Conservation (phyloP, 2,113 vertebrate genomes). For the Progne subis region DNA sequence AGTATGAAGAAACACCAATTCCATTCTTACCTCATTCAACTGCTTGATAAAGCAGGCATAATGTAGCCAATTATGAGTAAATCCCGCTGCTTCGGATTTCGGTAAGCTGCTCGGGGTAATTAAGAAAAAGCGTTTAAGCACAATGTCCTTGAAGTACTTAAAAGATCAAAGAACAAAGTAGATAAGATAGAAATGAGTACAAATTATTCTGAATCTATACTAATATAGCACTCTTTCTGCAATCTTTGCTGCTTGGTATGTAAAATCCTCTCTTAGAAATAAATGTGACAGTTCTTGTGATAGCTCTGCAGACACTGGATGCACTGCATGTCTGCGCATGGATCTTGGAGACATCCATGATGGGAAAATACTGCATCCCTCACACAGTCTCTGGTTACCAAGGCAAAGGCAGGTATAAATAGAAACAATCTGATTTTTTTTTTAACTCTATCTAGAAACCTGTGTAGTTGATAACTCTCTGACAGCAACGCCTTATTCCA, state of each 20-base stretch:
- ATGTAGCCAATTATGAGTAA: background rate
- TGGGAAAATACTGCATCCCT: conserved; percentile 14
- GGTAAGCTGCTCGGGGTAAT: background rate
- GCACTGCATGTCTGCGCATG: background rate
- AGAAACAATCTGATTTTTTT: conserved; percentile 3
- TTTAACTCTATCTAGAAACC: background rate
- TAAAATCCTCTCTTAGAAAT: background rate
- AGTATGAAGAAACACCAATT: background rate
- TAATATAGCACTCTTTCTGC: background rate
- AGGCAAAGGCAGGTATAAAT: conserved; percentile 43
- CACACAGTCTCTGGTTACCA: conserved; percentile 41
- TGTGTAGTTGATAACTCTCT: background rate
- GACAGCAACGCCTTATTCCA: background rate
- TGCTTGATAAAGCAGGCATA: background rate
- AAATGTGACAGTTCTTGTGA: background rate
- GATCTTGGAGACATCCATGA: background rate
- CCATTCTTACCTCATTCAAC: background rate
- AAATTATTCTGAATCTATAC: background rate
- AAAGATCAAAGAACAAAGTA: conserved; percentile 17
- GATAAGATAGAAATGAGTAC: background rate
- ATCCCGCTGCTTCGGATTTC: background rate
- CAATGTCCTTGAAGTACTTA: background rate
- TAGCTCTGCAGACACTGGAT: background rate
- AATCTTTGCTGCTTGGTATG: background rate
- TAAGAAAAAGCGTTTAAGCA: background rate